phyloP scores from a whole-genome alignment of 2,888 invertebrate species.

The Trissonchulus latispiculum region DNA sequence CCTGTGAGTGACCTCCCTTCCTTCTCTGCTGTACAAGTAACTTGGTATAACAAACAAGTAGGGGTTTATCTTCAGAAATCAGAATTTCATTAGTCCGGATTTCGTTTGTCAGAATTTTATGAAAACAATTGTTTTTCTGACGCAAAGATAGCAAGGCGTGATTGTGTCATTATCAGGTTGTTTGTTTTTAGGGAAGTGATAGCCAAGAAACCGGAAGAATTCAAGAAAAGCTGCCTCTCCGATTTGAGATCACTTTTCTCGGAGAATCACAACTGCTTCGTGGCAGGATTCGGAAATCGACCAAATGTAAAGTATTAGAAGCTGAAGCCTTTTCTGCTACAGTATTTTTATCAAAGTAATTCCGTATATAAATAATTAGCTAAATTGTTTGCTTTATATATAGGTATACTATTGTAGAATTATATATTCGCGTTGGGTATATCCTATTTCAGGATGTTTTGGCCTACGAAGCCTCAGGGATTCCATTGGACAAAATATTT shows the following conservation, averaged over 20 bases:
- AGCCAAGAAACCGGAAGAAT: constrained; percentile 95
- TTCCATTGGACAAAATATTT: constrained; percentile 89
- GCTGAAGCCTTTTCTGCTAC: not conserved
- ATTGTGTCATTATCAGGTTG: not conserved
- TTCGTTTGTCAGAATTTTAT: not conserved
- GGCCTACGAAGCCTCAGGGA: constrained; percentile 90
- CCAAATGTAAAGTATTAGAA: constrained; percentile 65
- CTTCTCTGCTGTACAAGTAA: too few species aligned
- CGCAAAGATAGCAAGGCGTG: not conserved
- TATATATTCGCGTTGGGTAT: too few species aligned
- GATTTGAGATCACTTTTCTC: constrained; percentile 93
- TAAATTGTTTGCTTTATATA: too few species aligned
- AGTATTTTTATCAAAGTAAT: constrained; percentile 17
- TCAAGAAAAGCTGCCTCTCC: constrained; percentile 93
- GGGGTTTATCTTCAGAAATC: too few species aligned
- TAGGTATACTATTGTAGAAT: too few species aligned
- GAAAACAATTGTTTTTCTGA: not conserved
- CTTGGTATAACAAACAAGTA: too few species aligned
- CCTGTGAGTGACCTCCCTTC: too few species aligned
- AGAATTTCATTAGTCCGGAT: too few species aligned
- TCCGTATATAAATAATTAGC: too few species aligned
- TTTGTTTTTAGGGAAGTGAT: constrained; percentile 71
- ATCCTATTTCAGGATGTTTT: constrained; percentile 79
- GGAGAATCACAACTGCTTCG: constrained; percentile 72
- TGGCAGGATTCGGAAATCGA: constrained; percentile 97